phyloP scores from a whole-genome alignment of 1,140 invertebrate species.

The Cataglyphis hispanica region DNA sequence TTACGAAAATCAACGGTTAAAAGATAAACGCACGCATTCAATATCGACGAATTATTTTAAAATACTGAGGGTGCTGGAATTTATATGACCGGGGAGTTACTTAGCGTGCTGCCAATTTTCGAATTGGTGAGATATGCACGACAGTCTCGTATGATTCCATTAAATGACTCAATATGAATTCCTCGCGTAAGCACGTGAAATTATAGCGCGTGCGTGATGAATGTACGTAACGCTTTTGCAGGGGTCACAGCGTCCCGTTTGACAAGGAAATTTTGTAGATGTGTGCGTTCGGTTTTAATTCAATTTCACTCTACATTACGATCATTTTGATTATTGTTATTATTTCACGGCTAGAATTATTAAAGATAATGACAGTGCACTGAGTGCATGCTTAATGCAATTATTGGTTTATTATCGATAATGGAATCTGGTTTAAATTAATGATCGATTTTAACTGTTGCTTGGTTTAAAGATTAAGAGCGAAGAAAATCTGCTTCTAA shows the following conservation, averaged over 20 bases:
- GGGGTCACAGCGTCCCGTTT: neutral
- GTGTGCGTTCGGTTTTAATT: too few relatives aligned
- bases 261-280: neutral
- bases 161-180: slow-evolving; percentile 63
- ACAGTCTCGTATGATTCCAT: slow-evolving; percentile 43
- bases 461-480: neutral
- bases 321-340: too few relatives aligned
- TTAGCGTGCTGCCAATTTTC: slow-evolving; percentile 32
- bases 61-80: slow-evolving; percentile 34
- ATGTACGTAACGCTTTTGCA: neutral
- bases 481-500: neutral
- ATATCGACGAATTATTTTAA: neutral
- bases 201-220: slow-evolving; percentile 64
- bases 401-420: too few relatives aligned
- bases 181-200: slow-evolving; percentile 13
- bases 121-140: neutral
- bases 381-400: too few relatives aligned
- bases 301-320: too few relatives aligned
- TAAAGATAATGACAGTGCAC: too few relatives aligned
- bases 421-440: too few relatives aligned
- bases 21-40: neutral
- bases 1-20: neutral
- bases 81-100: slow-evolving; percentile 24
- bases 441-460: too few relatives aligned
- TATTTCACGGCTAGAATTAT: too few relatives aligned